Evolutionary conservation across 2,113 vertebrate genomes (phyloP).

Genomic region (Clinocottus analis): DNA sequence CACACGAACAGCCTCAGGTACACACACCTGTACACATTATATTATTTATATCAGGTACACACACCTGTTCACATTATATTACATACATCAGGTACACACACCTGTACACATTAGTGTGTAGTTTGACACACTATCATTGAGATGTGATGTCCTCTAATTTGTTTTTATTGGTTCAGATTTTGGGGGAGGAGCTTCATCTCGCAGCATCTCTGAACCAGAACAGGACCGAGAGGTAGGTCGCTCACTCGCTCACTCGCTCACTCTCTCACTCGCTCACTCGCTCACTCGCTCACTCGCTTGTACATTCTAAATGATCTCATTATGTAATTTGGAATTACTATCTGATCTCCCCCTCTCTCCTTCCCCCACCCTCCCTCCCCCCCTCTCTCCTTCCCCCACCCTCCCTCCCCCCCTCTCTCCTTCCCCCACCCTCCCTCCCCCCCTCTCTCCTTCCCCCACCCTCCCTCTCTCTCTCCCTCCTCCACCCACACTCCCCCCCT

Average conservation of each 20-base stretch:
- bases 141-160: background rate
- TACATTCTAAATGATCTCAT: too few relatives aligned
- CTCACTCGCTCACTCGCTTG: background rate
- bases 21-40: background rate
- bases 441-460: too few relatives aligned
- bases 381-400: too few relatives aligned
- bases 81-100: conserved; percentile 88
- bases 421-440: too few relatives aligned
- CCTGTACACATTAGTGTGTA: background rate
- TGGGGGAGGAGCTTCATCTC: conserved; percentile 85
- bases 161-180: conserved; percentile 80
- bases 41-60: conserved; percentile 92
- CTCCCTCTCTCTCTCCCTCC: too few relatives aligned
- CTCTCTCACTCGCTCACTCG: background rate
- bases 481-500: too few relatives aligned
- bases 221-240: conserved; percentile 91
- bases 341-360: fast-evolving
- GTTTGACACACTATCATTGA: background rate
- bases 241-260: background rate
- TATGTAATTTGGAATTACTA: too few relatives aligned
- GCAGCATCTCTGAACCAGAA: conserved; percentile 89
- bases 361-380: too few relatives aligned
- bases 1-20: conserved; percentile 93
- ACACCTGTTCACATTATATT: too few relatives aligned
- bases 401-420: too few relatives aligned